phyloP scores from a whole-genome alignment of 2,797 vertebrate genomes.

The Pyrocephalus nanus region DNA sequence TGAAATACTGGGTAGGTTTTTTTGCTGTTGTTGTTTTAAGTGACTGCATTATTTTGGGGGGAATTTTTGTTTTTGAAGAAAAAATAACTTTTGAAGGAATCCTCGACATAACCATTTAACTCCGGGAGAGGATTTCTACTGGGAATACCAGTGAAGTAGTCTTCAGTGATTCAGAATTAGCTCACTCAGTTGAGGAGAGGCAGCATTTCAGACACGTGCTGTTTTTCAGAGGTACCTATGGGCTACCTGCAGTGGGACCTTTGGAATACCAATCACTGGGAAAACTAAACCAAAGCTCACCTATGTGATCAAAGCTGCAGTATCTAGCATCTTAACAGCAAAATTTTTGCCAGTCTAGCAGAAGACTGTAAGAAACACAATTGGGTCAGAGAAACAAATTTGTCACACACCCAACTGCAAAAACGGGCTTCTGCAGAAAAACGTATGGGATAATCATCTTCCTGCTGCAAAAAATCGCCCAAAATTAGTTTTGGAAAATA shows the following conservation, averaged over 20 bases:
- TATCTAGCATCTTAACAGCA: not conserved
- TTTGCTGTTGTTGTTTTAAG: not conserved
- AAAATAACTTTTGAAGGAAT: not conserved
- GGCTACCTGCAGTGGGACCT: not conserved
- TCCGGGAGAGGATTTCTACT: not conserved
- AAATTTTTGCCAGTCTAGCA: not conserved
- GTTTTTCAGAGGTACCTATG: not conserved
- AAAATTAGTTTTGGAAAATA: not conserved
- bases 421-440: not conserved
- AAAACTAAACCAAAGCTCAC: not conserved
- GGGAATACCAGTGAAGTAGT: not conserved
- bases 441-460: not conserved
- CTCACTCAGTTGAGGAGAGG: not conserved
- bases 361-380: not conserved
- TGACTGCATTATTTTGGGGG: not conserved
- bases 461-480: not conserved
- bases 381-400: not conserved
- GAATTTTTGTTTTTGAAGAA: not conserved
- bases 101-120: not conserved
- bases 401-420: not conserved
- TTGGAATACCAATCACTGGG: not conserved
- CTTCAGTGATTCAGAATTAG: not conserved
- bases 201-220: not conserved
- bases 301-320: not conserved
- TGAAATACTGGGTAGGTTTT: not conserved